phyloP scores from a whole-genome alignment of 2,797 vertebrate species.

The Nasua narica region DNA sequence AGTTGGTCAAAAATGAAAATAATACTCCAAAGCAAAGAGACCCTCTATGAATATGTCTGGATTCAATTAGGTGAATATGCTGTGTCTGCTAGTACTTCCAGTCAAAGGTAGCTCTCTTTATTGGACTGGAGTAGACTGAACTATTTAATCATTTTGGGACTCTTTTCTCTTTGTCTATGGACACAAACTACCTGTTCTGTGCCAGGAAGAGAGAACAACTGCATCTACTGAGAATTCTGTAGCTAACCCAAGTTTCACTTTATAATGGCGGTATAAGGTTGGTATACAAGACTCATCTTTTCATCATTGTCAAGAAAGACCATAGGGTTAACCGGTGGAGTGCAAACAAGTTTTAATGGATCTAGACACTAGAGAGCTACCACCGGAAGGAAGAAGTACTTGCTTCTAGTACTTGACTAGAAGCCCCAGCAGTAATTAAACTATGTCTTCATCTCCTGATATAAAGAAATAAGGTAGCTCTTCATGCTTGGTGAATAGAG shows the following conservation, averaged over 20 bases:
- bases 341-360: not conserved
- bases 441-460: not conserved
- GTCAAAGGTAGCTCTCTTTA: not conserved
- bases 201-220: not conserved
- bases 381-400: not conserved
- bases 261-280: not conserved
- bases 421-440: not conserved
- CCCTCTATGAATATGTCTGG: not conserved
- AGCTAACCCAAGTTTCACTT: slow-evolving; percentile 8
- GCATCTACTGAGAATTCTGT: not conserved
- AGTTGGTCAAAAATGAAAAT: slow-evolving; percentile 41
- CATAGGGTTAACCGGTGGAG: not conserved
- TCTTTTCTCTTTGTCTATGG: not conserved
- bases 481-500: slow-evolving; percentile 32
- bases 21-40: slow-evolving; percentile 6
- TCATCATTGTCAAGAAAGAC: not conserved
- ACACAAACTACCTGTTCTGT: not conserved
- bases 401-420: not conserved
- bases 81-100: not conserved
- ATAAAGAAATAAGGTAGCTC: not conserved
- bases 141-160: not conserved
- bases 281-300: not conserved
- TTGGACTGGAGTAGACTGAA: not conserved
- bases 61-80: not conserved
- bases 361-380: not conserved